A percentile compares a stretch with the other conserved stretches of the same genome.
Evolutionary conservation across 2,113 vertebrate species (phyloP).

Genomic region (Muntiacus reevesi): DNA sequence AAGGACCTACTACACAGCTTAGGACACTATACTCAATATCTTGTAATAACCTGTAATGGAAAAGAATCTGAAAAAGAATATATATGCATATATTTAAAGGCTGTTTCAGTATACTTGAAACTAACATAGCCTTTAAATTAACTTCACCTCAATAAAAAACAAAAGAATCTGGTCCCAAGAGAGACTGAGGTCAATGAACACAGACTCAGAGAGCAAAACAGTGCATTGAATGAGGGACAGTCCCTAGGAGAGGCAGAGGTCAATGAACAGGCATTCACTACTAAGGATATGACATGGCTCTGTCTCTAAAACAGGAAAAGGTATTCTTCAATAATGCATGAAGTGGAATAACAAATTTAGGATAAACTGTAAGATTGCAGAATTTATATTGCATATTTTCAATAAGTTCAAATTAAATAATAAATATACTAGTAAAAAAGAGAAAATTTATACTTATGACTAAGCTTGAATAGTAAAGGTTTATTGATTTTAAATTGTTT

Average conservation of each 20-base stretch:
- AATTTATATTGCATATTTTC: not conserved
- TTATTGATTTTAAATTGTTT: not conserved
- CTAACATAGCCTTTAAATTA: not conserved
- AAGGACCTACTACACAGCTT: not conserved
- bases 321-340: not conserved
- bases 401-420: not conserved
- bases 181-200: not conserved
- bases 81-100: not conserved
- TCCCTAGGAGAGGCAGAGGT: not conserved
- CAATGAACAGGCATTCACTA: not conserved
- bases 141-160: not conserved
- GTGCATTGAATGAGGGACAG: rapidly evolving
- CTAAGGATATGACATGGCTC: not conserved
- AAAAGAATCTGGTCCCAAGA: not conserved
- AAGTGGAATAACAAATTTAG: not conserved
- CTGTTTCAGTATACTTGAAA: not conserved
- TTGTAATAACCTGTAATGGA: not conserved
- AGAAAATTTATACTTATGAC: not conserved
- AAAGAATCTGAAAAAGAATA: not conserved
- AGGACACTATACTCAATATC: not conserved
- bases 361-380: not conserved
- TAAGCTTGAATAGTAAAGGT: not conserved
- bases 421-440: not conserved
- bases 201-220: not conserved
- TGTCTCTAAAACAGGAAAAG: not conserved